Conservation (phyloP, 2,797 vertebrate species). For the Argya squamiceps region DNA sequence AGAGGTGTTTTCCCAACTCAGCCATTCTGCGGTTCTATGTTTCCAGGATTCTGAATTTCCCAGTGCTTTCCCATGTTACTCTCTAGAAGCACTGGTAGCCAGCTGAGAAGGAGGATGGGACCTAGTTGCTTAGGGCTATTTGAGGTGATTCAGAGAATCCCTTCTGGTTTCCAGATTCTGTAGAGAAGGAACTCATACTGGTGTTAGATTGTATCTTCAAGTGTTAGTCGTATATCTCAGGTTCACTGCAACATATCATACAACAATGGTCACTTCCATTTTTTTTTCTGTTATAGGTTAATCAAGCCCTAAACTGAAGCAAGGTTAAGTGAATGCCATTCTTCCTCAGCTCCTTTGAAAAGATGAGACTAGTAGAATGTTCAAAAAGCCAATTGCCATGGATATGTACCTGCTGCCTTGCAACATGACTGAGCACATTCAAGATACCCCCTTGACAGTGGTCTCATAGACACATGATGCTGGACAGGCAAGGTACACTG, state of each 20-base stretch:
- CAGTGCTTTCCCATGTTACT: background rate
- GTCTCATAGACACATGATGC: background rate
- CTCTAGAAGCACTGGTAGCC: background rate
- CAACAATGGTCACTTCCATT: background rate
- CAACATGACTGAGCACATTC: background rate
- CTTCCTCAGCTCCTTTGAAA: background rate
- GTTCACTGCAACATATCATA: background rate
- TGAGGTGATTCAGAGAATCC: background rate
- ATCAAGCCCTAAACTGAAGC: background rate
- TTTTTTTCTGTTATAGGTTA: background rate
- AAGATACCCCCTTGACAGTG: background rate
- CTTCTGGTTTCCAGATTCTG: background rate
- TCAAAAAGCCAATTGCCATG: background rate
- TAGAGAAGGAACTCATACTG: background rate
- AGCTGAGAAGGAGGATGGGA: background rate
- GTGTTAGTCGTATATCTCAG: background rate
- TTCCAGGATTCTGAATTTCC: background rate
- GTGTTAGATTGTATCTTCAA: background rate
- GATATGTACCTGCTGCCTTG: background rate
- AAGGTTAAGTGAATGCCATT: background rate
- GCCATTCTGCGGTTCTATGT: background rate
- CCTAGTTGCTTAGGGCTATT: background rate
- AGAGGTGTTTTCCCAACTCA: background rate
- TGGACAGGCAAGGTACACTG: background rate
- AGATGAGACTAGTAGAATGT: background rate